Percentiles rank a stretch among this genome's conserved stretches.
These are phyloP conservation scores for Nothobranchius furzeri DNA, from an alignment of 2,113 vertebrate species.

Conservation along the genomic window DNA sequence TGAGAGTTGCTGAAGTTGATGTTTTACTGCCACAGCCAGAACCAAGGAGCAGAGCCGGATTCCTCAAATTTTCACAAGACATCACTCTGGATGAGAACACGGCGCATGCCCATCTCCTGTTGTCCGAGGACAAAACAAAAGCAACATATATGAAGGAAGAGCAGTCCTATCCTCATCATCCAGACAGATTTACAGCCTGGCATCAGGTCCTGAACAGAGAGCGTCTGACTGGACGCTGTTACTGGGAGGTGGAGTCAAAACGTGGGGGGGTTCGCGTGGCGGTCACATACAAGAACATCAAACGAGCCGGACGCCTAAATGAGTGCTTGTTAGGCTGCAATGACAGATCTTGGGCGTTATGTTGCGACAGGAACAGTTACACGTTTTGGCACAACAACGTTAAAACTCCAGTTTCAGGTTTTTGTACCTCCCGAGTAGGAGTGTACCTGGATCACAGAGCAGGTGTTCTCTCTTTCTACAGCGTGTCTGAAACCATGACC, in stretches of 20 bases:
- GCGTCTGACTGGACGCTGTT: conserved; percentile 7
- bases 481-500: conserved; percentile 7
- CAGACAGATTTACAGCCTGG: conserved; percentile 6
- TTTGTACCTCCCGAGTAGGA: background rate
- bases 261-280: conserved; percentile 5
- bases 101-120: background rate
- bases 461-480: conserved; percentile 10
- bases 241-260: conserved; percentile 15
- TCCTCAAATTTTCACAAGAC: background rate
- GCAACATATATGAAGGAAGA: conserved; percentile 12
- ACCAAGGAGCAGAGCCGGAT: conserved; percentile 1
- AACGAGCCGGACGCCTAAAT: conserved; percentile 2
- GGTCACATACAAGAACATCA: conserved; percentile 1
- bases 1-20: background rate
- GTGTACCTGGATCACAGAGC: conserved; percentile 15
- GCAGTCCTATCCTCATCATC: conserved; percentile 4
- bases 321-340: conserved; percentile 13
- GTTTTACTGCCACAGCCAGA: conserved; percentile 6
- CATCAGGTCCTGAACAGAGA: conserved; percentile 10
- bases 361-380: conserved; percentile 9
- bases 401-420: conserved; percentile 2
- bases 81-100: conserved; percentile 9
- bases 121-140: background rate
- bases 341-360: conserved; percentile 9
- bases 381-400: conserved; percentile 21